A percentile compares a stretch with the other conserved stretches of the same genome.
Evolutionary conservation across 2,797 vertebrate species (phyloP).

Genomic region (Calcarius lapponicus): DNA sequence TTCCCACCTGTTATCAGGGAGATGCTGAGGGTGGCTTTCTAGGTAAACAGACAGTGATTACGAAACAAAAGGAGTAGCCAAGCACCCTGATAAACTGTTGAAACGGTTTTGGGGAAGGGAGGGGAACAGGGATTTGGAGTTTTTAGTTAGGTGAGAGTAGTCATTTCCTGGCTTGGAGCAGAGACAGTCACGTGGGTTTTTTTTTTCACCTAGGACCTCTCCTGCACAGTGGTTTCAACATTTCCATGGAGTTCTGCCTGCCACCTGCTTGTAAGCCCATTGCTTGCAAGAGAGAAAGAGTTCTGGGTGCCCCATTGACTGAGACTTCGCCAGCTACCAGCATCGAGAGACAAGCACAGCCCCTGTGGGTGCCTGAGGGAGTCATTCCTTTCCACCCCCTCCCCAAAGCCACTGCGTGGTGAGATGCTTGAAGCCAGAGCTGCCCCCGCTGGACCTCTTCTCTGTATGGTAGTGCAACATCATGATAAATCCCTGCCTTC

Average conservation of each 20-base stretch:
- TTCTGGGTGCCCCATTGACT: neutral
- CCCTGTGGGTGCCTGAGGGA: neutral
- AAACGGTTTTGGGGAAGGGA: neutral
- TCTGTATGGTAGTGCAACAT: neutral
- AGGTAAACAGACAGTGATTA: neutral
- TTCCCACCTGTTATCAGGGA: neutral
- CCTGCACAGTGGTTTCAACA: neutral
- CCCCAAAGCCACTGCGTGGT: fast-evolving
- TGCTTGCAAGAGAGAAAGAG: neutral
- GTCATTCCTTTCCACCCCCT: neutral
- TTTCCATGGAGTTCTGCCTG: neutral
- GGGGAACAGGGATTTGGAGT: neutral
- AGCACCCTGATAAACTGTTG: fast-evolving
- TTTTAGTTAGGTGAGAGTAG: neutral
- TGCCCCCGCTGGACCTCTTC: fast-evolving
- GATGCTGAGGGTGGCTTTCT: neutral
- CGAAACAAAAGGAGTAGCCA: neutral
- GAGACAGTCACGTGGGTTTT: neutral
- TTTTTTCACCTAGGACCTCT: neutral
- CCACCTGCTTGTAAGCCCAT: neutral
- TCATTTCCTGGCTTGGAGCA: neutral
- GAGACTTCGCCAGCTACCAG: neutral
- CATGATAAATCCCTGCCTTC: neutral
- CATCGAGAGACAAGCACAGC: neutral
- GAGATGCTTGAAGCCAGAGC: fast-evolving